Evolutionary conservation across 2,797 vertebrate species (phyloP), one percentile per base, ranked within the genome.

Genomic region (Tadarida brasiliensis): DNA sequence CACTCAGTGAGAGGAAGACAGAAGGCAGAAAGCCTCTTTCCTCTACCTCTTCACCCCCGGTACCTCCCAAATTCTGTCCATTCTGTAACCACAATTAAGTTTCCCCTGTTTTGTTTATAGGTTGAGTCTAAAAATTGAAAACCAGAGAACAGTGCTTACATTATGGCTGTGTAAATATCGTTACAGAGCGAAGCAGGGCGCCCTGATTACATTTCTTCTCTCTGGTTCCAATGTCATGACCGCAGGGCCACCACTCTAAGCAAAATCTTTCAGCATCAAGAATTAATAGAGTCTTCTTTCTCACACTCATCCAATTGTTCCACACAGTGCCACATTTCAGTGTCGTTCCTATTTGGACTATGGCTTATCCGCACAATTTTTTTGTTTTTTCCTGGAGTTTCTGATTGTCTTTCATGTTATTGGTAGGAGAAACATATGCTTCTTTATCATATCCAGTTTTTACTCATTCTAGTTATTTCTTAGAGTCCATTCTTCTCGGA

Each of bases 41-140:
- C 51, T 91, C 51, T 44, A n/a, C 63, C 35, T 93, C 82, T 65
- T 24, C 49, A 10, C 44, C 39, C 54, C 7, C 59, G 61, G 51
- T 54, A 44, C 68, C 57, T 92, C 92, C 63, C 84, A 56, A 88
- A 91, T 47, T 90, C 93, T 87, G 14, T 78, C 39, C 94, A 11
- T 49, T 90, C 91, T 93, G n/a, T 44, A 87, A 87, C 91, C 94
- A 94, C 91, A 97, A 44, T 92, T 67, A 81, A 77, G 49, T 78
- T 77, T 71, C 17, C 63, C n/a, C 61, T 6, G 81, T 73, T 80
- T 96, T 97, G 96, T 96, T 96, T 97, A 95, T 74, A 91, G 24
- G 83, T 56, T 73, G 78, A 54, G 76, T 96, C 92, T 96, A 96
- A 96, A 97, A 91, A 95, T 1, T 76, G 80, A 91, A 95, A 96